Percentiles rank a stretch among this genome's conserved stretches.
Conservation (phyloP, 1,140 invertebrate species). For the Pseudomyrmex flavicornis region DNA sequence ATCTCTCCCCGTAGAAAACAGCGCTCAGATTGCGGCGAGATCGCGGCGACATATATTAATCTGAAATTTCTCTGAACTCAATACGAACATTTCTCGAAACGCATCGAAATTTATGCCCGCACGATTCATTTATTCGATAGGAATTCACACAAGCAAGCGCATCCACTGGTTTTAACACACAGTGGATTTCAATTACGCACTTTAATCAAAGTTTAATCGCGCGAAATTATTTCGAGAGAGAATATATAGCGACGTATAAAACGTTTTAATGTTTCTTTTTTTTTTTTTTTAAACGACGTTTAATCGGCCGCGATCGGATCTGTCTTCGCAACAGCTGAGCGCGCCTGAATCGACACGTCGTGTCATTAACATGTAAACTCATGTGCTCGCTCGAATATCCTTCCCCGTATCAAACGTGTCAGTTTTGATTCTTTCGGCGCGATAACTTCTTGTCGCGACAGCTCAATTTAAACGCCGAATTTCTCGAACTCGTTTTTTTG, state of each 20-base stretch:
- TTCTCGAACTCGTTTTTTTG: background rate
- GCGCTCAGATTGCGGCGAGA: background rate
- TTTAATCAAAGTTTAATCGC: slow-evolving; percentile 33
- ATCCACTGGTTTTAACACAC: background rate
- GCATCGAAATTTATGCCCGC: background rate
- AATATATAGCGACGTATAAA: background rate
- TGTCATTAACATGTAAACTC: slow-evolving; percentile 9
- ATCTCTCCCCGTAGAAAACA: background rate
- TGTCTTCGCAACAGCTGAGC: background rate
- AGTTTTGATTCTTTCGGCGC: background rate
- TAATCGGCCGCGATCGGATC: background rate
- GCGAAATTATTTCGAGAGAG: slow-evolving; percentile 20
- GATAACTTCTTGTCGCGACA: background rate
- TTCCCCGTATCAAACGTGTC: too few relatives aligned
- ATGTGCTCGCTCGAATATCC: background rate
- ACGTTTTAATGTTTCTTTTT: background rate
- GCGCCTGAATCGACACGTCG: background rate
- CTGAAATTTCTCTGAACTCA: background rate
- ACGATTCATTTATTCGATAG: background rate
- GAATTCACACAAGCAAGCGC: background rate
- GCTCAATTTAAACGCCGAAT: background rate
- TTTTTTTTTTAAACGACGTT: slow-evolving; percentile 10
- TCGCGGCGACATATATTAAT: background rate
- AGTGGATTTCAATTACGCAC: slow-evolving; percentile 15
- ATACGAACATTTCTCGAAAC: background rate